Evolutionary conservation across 2,888 invertebrate species (phyloP).

Genomic region (Octodonta nipae): DNA sequence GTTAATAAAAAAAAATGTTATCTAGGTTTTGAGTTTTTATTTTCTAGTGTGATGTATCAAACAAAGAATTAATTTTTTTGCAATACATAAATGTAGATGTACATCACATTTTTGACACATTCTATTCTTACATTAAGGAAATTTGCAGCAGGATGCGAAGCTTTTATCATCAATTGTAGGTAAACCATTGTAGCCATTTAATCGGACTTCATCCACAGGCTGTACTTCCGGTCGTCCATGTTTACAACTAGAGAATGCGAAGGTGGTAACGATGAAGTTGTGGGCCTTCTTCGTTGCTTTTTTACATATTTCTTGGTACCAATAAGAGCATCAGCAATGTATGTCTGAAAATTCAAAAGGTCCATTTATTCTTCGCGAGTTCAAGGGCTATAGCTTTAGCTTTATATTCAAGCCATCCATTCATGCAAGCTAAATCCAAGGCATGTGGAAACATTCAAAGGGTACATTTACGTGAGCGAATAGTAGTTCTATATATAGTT

Average conservation of each 20-base stretch:
- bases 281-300: slow-evolving; percentile 1
- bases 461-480: slow-evolving; percentile 7
- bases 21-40: not conserved
- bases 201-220: no score
- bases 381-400: slow-evolving; percentile 5
- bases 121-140: no score
- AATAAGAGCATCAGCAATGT: slow-evolving; percentile 6
- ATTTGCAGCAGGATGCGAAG: slow-evolving; percentile 4
- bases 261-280: no score
- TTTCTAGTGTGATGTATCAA: slow-evolving; percentile 1
- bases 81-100: slow-evolving; percentile 2
- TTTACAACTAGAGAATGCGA: no score
- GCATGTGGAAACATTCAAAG: slow-evolving; percentile 6
- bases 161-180: slow-evolving; percentile 1
- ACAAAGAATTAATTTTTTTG: slow-evolving; percentile 3
- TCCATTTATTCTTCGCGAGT: slow-evolving; percentile 4
- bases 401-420: no score
- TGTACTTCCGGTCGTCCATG: no score
- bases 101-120: slow-evolving; percentile 2
- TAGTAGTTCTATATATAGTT: not conserved
- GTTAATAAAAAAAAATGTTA: not conserved
- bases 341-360: slow-evolving; percentile 5
- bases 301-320: not conserved
- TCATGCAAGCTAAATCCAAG: slow-evolving; percentile 5
- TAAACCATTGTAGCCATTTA: not conserved